phyloP scores from a whole-genome alignment of 2,888 invertebrate genomes.

The Malachius bipustulatus region DNA sequence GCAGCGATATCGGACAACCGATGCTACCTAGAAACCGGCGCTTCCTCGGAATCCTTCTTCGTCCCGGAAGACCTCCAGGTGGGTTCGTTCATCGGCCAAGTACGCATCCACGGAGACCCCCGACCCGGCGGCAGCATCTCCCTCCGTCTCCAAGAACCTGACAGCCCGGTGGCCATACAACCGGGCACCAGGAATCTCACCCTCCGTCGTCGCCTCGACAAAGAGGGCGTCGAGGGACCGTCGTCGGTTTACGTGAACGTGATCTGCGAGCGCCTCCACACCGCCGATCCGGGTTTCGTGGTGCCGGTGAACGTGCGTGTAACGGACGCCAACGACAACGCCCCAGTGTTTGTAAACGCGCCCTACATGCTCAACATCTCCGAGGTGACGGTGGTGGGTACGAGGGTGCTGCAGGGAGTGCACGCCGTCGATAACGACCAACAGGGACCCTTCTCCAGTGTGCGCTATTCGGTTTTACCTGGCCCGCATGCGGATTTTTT shows the following conservation, averaged over 20 bases:
- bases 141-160: conserved; percentile 63
- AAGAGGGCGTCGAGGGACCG: conserved; percentile 72
- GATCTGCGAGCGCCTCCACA: conserved; percentile 68
- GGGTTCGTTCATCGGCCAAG: conserved; percentile 64
- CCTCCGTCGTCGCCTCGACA: conserved; percentile 64
- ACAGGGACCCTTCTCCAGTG: conserved; percentile 76
- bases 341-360: conserved; percentile 69
- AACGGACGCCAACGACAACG: conserved; percentile 85
- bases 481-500: conserved; percentile 72
- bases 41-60: conserved; percentile 83
- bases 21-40: conserved; percentile 82
- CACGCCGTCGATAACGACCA: conserved; percentile 76
- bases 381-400: conserved; percentile 62
- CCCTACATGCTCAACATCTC: conserved; percentile 74
- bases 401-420: conserved; percentile 65
- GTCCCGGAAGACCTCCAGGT: conserved; percentile 76
- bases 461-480: conserved; percentile 69
- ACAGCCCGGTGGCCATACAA: conserved; percentile 67
- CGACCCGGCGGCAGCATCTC: conserved; percentile 64
- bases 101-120: conserved; percentile 74
- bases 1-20: conserved; percentile 69
- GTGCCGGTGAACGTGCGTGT: conserved; percentile 76
- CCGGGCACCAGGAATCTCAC: conserved; percentile 71
- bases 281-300: conserved; percentile 54
- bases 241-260: conserved; percentile 78